These are phyloP conservation scores for Otus sunia DNA, from an alignment of 2,113 vertebrate genomes.

Conservation along the genomic window DNA sequence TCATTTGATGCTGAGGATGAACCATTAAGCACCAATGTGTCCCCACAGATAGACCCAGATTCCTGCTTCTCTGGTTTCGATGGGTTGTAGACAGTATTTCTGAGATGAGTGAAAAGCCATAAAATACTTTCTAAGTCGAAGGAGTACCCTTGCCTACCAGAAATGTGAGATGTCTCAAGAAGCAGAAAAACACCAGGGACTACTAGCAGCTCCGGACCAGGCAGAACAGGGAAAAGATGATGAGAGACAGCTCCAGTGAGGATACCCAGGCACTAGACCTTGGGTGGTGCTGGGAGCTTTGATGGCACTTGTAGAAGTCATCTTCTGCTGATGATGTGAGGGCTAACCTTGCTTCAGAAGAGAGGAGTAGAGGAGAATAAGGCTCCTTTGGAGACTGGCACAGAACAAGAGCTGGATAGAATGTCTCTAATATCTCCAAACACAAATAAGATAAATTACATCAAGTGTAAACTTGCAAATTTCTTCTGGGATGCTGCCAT, in stretches of 20 bases:
- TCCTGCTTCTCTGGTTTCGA: not conserved
- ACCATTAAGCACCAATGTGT: not conserved
- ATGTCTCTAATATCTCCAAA: not conserved
- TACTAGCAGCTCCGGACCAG: not conserved
- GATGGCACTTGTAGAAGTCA: not conserved
- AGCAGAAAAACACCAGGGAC: not conserved
- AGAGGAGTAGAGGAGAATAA: not conserved
- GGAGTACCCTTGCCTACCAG: not conserved
- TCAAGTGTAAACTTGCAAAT: not conserved
- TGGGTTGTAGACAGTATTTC: not conserved
- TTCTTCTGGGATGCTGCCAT: not conserved
- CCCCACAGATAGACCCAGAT: not conserved
- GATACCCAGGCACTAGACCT: not conserved
- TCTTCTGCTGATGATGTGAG: not conserved
- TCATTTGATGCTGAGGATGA: not conserved
- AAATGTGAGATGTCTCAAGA: not conserved
- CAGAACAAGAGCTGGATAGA: not conserved
- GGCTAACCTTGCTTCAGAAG: not conserved
- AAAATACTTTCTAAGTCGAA: not conserved
- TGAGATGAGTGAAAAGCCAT: not conserved
- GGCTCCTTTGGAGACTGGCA: not conserved
- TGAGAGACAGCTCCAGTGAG: fast-evolving
- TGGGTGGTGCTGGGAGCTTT: not conserved
- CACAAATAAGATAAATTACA: not conserved
- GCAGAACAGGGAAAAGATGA: not conserved